Base-by-base conservation (phyloP, 2,113 vertebrate genomes). In the Pygoscelis adeliae region DNA sequence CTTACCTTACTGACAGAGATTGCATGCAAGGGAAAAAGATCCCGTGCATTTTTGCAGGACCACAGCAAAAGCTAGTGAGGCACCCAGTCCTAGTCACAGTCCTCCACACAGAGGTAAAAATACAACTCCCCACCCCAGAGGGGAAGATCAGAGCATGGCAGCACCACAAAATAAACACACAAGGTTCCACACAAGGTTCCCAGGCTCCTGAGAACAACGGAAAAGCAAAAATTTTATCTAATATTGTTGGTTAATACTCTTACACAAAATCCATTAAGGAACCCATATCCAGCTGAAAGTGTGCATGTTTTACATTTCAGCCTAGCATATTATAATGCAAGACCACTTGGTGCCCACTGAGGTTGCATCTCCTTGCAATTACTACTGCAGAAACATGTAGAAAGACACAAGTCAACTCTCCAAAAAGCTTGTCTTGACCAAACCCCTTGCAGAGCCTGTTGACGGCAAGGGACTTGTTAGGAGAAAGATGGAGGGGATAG, bases 31-130 rank as follows among this genome's bases (percentile, higher is more conserved):
- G 13, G 17, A 61, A 55, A 44, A 30, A 61, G 25, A 81, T 22
- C 7, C 19, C 0, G 0, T 0, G 0, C 8, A 7, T 34, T 69
- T 83, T 42, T 62, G 67, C 2, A 1, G 58, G 67, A 81, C 22
- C 80, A 67, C 63, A 58, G 55, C 42, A 84, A 87, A 71, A 77
- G 25, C 47, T 10, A 55, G 21, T 7, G 29, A 84, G 42, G 26
- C 15, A 74, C 40, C 30, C n/a, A 67, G 20, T 10, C 5, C 29
- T 27, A 46, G 22, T 27, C 36, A 50, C 32, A 52, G 44, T 5
- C 40, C 59, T 70, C 18, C 10, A 25, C 17, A 32, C 2, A 27
- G 34, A 49, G 3, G 15, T 25, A 9, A 65, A 95, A 84, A 81
- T 4, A 91, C 29, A 62, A 12, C 10, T 46, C 30, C 19, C 8